These are phyloP conservation scores for Muntiacus muntjak DNA, from an alignment of 2,113 vertebrate genomes.

Conservation along the genomic window DNA sequence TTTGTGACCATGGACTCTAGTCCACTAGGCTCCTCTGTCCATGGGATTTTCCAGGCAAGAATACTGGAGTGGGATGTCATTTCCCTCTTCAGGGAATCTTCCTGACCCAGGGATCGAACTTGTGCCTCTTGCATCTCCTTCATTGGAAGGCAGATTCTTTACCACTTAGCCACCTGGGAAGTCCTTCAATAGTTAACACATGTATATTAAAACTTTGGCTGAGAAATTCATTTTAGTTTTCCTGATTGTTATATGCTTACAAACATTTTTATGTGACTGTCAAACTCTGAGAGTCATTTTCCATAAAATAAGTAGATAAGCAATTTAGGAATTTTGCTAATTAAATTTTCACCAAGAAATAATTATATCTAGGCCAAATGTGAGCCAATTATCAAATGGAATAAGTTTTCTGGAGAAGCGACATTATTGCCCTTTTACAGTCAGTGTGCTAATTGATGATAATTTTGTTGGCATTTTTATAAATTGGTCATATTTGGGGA, in stretches of 20 bases:
- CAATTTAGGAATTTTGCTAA: neutral
- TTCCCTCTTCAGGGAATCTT: neutral
- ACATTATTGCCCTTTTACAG: neutral
- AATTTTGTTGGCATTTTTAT: neutral
- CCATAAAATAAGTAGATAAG: neutral
- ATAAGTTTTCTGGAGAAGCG: neutral
- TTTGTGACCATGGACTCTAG: neutral
- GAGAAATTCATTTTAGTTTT: neutral
- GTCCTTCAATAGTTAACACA: neutral
- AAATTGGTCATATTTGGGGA: neutral
- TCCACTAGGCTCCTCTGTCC: neutral
- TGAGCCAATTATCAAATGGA: neutral
- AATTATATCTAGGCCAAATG: slow-evolving; percentile 1
- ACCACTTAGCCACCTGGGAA: neutral
- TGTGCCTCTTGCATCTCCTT: neutral
- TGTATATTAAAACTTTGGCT: neutral
- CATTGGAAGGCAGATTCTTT: neutral
- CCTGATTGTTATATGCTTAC: neutral
- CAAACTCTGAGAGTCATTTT: neutral
- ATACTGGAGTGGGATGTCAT: neutral
- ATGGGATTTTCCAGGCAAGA: neutral
- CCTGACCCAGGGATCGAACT: neutral
- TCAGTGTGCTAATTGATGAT: slow-evolving; percentile 19
- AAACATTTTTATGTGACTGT: slow-evolving; percentile 4
- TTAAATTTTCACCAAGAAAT: slow-evolving; percentile 34